Evolutionary conservation across 2,888 invertebrate genomes (phyloP), one percentile per base, ranked within the genome.

Genomic region (Bombylius discolor): DNA sequence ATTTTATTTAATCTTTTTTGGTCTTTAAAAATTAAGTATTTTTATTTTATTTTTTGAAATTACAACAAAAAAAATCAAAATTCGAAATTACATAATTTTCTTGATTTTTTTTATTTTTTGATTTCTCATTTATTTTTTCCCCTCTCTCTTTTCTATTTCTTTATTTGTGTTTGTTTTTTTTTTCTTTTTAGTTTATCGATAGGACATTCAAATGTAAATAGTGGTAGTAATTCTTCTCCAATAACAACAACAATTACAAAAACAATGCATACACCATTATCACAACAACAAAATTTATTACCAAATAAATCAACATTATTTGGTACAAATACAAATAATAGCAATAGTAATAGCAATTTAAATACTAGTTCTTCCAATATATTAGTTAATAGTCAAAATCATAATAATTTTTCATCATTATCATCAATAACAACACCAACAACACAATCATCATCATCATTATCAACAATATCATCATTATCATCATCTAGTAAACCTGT

Each of bases 281-380:
- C 63, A 59, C 64, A 57, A 23, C 23, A 23, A 2, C 23, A 23
- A 47, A 67, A 61, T 58, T 63, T 72, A 64, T 64, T 67, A 60
- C 71, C 74, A 56, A 73, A 73, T 64, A 72, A 68, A 62, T 74
- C 75, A 51, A 62, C 71, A 51, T 63, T 74, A 59, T 74, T 74
- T 61, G 70, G 68, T 61, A 61, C 49, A 51, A 39, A 31, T 14
- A 51, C 39, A 51, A 58, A 23, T 55, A 60, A 53, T 51, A 56
- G 44, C 47, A 61, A 58, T 60, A 51, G 51, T 63, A 58, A 59
- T 60, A 61, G 57, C 56, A 59, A 58, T 49, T 58, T 51, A 49
- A 53, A 47, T 14, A 53, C 44, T 49, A 55, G 51, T 56, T 55
- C 54, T 56, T 7, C 52, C 52, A 47, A 52, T 50, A 56, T 51